Conservation (phyloP, 2,888 invertebrate species). For the Graphium colonna region DNA sequence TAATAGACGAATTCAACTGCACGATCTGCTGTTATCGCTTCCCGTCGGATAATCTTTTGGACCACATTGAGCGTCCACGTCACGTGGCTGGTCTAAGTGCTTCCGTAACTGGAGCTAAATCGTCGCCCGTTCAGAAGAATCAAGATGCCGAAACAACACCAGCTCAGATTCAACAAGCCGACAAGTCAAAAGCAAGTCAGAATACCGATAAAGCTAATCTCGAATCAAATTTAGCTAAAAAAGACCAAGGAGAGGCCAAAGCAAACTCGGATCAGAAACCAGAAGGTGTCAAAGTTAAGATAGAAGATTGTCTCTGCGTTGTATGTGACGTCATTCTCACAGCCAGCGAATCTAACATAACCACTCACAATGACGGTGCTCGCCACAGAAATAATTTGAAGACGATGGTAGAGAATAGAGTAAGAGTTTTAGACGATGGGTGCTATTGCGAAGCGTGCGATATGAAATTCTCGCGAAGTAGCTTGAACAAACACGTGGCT, state of each 20-base stretch:
- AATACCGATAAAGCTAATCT: no score
- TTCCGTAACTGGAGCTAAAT: neutral
- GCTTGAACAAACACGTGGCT: no score
- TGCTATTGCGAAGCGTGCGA: conserved; percentile 11
- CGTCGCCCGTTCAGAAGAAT: neutral
- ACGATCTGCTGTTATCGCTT: neutral
- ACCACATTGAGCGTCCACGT: neutral
- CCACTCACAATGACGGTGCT: neutral
- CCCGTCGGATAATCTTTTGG: neutral
- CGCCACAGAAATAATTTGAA: neutral
- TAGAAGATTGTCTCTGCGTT: neutral
- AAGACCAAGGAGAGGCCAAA: neutral
- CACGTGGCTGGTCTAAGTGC: neutral
- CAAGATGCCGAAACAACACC: neutral
- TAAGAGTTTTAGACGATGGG: neutral
- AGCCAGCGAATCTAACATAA: neutral
- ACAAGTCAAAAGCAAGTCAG: no score
- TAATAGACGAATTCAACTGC: neutral
- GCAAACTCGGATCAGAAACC: neutral
- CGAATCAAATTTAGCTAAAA: neutral
- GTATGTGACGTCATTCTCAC: neutral
- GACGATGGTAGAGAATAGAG: neutral
- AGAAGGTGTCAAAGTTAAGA: neutral
- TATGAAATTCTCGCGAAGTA: neutral
- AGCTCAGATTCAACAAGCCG: neutral